Percentiles rank a stretch among this genome's conserved stretches.
Evolutionary conservation across 2,888 invertebrate species (phyloP).

Genomic region (Plagodis pulveraria): DNA sequence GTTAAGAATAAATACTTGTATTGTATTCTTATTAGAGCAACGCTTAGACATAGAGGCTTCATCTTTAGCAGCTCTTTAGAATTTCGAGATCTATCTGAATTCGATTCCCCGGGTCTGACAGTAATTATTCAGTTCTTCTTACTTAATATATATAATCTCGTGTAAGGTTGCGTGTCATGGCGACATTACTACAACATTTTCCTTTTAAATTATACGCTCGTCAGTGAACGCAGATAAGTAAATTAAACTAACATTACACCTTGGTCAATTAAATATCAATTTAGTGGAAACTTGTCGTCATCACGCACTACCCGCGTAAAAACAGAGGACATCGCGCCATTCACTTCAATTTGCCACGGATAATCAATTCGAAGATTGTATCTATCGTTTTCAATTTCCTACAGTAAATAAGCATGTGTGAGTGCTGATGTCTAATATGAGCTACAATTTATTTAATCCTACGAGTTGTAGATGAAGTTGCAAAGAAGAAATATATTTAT

Average conservation of each 20-base stretch:
- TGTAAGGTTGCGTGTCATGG: not conserved
- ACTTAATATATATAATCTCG: not conserved
- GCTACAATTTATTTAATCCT: too few species aligned
- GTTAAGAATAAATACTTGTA: too few species aligned
- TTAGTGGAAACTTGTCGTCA: slow-evolving; percentile 14
- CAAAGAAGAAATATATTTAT: too few species aligned
- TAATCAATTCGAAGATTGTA: slow-evolving; percentile 17
- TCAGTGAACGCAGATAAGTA: slow-evolving; percentile 9
- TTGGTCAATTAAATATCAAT: slow-evolving; percentile 26
- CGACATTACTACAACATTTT: slow-evolving; percentile 12
- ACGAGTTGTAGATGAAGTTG: too few species aligned
- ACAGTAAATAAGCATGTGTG: not conserved
- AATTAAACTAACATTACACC: slow-evolving; percentile 18
- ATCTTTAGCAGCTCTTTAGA: too few species aligned
- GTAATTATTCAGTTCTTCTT: too few species aligned
- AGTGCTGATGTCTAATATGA: too few species aligned
- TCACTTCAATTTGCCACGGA: slow-evolving; percentile 25
- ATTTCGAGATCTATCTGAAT: too few species aligned
- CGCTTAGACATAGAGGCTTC: too few species aligned
- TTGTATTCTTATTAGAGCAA: too few species aligned
- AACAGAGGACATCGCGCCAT: slow-evolving; percentile 20
- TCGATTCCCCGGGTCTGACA: too few species aligned
- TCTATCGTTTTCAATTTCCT: slow-evolving; percentile 13
- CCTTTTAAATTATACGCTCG: slow-evolving; percentile 14
- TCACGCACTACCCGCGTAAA: slow-evolving; percentile 20